These are phyloP conservation scores for Elanoides forficatus DNA, from an alignment of 2,113 vertebrate species.

Conservation along the genomic window DNA sequence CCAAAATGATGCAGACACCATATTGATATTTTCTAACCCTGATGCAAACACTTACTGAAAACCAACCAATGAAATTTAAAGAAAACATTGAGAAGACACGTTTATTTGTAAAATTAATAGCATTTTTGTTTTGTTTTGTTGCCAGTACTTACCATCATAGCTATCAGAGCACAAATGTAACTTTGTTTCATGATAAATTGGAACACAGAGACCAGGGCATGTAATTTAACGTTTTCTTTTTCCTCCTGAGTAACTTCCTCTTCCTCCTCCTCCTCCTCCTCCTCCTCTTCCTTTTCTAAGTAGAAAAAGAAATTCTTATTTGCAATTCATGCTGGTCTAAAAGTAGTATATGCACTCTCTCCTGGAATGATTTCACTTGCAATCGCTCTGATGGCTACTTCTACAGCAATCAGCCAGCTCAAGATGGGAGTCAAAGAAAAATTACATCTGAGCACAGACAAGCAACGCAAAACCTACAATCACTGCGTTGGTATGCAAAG, in stretches of 20 bases:
- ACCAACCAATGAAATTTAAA: not conserved
- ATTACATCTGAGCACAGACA: not conserved
- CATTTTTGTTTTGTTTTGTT: not conserved
- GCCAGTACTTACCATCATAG: conserved; percentile 91
- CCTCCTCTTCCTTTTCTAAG: conserved; percentile 77
- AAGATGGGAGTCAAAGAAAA: not conserved
- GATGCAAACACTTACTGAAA: not conserved
- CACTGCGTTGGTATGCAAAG: not conserved
- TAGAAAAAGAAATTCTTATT: conserved; percentile 23
- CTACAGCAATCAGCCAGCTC: not conserved
- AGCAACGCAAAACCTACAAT: not conserved
- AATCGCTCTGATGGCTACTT: not conserved
- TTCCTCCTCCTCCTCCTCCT: conserved; percentile 57
- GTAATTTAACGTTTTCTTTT: conserved; percentile 75
- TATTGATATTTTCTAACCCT: not conserved
- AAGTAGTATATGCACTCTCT: not conserved
- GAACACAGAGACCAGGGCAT: conserved; percentile 86
- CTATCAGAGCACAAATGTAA: conserved; percentile 96
- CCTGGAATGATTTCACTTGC: not conserved
- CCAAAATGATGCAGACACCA: not conserved
- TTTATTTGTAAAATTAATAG: not conserved
- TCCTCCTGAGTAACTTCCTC: conserved; percentile 64
- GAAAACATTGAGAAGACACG: not conserved
- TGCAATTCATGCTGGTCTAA: not conserved
- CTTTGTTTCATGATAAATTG: conserved; percentile 98